Conservation (phyloP, 2,797 vertebrate species). For the Syngnathus acus region DNA sequence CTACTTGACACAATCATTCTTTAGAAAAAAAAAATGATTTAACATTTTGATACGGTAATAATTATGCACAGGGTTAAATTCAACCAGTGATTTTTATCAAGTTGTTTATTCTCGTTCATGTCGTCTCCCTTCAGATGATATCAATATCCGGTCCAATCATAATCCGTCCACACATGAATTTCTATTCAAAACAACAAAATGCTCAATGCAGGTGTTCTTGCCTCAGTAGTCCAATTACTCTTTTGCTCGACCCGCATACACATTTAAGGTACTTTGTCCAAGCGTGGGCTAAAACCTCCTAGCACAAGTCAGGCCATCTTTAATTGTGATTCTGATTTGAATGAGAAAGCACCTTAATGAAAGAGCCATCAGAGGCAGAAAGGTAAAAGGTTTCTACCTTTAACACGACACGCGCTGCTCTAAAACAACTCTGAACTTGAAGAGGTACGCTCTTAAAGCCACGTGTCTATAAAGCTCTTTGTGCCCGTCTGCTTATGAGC, state of each 20-base stretch:
- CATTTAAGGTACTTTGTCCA: constrained; percentile 46
- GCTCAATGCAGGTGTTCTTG: neutral
- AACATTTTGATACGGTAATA: too few species aligned
- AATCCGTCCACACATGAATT: too few species aligned
- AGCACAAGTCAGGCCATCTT: constrained; percentile 33
- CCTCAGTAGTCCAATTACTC: neutral
- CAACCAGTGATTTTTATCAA: too few species aligned
- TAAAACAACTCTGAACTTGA: constrained; percentile 67
- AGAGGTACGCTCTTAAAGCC: constrained; percentile 51
- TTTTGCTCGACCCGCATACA: constrained; percentile 3
- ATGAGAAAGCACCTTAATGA: constrained; percentile 66
- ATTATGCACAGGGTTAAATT: too few species aligned
- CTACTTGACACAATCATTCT: too few species aligned
- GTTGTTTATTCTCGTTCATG: too few species aligned
- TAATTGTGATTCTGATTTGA: constrained; percentile 75
- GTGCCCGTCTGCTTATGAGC: constrained; percentile 52
- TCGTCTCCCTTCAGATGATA: too few species aligned
- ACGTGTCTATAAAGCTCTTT: constrained; percentile 67
- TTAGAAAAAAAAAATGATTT: too few species aligned
- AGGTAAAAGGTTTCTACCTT: constrained; percentile 70
- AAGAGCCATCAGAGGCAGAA: constrained; percentile 54
- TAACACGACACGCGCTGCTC: constrained; percentile 57
- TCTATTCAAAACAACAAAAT: neutral
- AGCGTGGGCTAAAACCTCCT: constrained; percentile 11
- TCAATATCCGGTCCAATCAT: too few species aligned